Evolutionary conservation across 2,113 vertebrate species (phyloP).

Genomic region (Nerophis ophidion): DNA sequence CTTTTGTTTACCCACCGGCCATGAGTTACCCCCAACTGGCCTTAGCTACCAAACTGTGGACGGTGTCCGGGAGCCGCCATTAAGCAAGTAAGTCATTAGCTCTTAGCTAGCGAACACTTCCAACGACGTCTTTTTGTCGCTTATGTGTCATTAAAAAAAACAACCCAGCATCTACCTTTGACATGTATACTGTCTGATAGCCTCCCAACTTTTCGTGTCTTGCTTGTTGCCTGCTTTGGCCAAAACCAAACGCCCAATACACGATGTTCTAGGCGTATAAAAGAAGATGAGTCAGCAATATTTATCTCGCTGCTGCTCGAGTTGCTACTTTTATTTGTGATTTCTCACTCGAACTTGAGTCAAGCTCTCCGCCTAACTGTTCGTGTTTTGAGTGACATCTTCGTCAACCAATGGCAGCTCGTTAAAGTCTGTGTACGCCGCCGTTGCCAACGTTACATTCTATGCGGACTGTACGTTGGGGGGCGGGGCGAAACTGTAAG

Average conservation of each 20-base stretch:
- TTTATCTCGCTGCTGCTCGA: not conserved
- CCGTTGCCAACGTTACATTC: conserved; percentile 62
- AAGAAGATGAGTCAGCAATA: not conserved
- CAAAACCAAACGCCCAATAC: not conserved
- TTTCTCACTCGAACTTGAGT: conserved; percentile 63
- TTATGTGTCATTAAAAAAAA: not conserved
- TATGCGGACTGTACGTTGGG: conserved; percentile 36
- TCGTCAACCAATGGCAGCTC: conserved; percentile 49
- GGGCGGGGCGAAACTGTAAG: conserved; percentile 54
- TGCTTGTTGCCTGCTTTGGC: not conserved
- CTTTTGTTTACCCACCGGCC: conserved; percentile 69
- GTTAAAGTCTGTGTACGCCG: conserved; percentile 42
- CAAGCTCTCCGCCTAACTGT: conserved; percentile 40
- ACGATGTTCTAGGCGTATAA: not conserved
- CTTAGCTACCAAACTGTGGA: conserved; percentile 53
- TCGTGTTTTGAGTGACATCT: conserved; percentile 50
- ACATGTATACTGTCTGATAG: not conserved
- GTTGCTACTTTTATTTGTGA: conserved; percentile 45
- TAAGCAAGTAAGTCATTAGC: conserved; percentile 45
- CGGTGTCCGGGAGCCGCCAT: conserved; percentile 20
- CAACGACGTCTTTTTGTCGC: not conserved
- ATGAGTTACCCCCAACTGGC: conserved; percentile 44
- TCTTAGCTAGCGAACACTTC: not conserved
- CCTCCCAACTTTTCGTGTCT: not conserved
- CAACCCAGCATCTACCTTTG: not conserved